Percentiles rank a stretch among this genome's conserved stretches.
These are phyloP conservation scores for Tyria jacobaeae DNA, from an alignment of 2,888 invertebrate genomes.

Conservation along the genomic window DNA sequence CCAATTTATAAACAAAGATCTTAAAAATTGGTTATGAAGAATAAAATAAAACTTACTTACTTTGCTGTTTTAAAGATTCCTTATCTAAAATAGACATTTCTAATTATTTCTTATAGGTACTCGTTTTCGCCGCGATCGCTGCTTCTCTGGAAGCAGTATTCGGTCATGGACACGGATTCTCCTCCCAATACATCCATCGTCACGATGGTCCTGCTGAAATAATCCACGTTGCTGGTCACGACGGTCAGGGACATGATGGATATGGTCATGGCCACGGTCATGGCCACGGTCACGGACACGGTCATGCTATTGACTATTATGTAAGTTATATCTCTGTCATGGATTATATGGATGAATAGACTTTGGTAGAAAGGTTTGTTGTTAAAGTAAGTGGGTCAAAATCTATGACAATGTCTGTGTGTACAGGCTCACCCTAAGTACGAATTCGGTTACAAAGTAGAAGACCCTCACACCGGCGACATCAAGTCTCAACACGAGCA, in stretches of 20 bases:
- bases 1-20: too few species aligned
- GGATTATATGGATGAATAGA: too few species aligned
- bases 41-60: too few species aligned
- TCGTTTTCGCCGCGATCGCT: slow-evolving; percentile 61
- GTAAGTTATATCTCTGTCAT: slow-evolving; percentile 44
- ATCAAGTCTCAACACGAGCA: slow-evolving; percentile 80
- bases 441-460: slow-evolving; percentile 52
- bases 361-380: too few species aligned
- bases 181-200: slow-evolving; percentile 72
- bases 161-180: slow-evolving; percentile 71
- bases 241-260: slow-evolving; percentile 59
- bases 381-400: neutral
- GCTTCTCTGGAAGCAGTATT: slow-evolving; percentile 58
- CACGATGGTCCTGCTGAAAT: slow-evolving; percentile 67
- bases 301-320: slow-evolving; percentile 60
- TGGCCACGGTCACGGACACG: slow-evolving; percentile 62
- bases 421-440: slow-evolving; percentile 51
- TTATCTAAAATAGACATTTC: too few species aligned
- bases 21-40: too few species aligned
- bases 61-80: too few species aligned
- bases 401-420: neutral
- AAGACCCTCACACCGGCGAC: slow-evolving; percentile 82
- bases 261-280: slow-evolving; percentile 61
- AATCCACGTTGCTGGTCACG: slow-evolving; percentile 54
- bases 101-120: slow-evolving; percentile 40